Evolutionary conservation across 2,113 vertebrate genomes (phyloP).

Genomic region (Bagarius yarrelli): DNA sequence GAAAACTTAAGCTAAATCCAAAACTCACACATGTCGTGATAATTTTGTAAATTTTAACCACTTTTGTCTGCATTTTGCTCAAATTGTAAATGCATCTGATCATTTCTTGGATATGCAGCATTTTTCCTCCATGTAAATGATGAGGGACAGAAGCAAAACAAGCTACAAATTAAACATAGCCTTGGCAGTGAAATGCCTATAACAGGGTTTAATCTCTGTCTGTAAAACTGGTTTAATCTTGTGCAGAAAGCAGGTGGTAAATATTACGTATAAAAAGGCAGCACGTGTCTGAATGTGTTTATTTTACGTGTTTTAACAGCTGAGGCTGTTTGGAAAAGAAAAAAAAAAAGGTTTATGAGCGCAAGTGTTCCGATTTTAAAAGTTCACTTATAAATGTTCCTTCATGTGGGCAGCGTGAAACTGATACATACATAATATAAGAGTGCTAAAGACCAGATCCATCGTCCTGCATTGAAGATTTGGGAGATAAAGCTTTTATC

Average conservation of each 20-base stretch:
- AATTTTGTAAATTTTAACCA: neutral
- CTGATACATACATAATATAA: neutral
- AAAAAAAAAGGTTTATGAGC: neutral
- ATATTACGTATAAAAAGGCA: constrained; percentile 16
- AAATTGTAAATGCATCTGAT: neutral
- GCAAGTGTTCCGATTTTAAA: neutral
- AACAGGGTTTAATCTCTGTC: neutral
- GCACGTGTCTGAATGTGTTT: constrained; percentile 1
- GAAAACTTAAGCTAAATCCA: neutral
- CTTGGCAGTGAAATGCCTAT: neutral
- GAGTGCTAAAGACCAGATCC: too few relatives aligned
- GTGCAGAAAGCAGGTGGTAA: constrained; percentile 31
- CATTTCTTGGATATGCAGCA: neutral
- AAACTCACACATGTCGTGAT: neutral
- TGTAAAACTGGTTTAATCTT: neutral
- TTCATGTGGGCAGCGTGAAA: neutral
- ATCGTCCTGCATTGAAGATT: too few relatives aligned
- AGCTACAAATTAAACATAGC: constrained; percentile 12
- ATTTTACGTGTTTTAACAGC: constrained; percentile 25
- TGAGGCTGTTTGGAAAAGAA: constrained; percentile 28
- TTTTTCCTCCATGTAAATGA: neutral
- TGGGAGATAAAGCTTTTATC: too few relatives aligned
- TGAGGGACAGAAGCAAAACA: neutral
- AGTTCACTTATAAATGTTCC: constrained; percentile 14
- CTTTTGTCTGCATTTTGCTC: neutral